These are phyloP conservation scores for Antidorcas marsupialis DNA, from an alignment of 2,113 vertebrate species.

Conservation along the genomic window DNA sequence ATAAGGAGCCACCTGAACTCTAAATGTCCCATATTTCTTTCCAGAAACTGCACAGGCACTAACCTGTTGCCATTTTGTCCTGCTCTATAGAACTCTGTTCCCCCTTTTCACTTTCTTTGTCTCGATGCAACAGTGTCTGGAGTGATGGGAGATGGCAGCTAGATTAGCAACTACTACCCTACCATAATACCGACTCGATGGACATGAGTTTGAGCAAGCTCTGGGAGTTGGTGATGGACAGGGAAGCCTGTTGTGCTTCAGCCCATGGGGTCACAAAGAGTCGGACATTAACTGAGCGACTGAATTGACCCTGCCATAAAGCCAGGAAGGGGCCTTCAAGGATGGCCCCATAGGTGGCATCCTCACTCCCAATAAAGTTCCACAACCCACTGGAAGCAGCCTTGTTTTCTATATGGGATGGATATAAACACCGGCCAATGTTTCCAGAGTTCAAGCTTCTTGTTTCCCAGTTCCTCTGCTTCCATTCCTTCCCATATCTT, in stretches of 20 bases:
- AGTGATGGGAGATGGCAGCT: not conserved
- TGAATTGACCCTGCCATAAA: not conserved
- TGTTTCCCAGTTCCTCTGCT: not conserved
- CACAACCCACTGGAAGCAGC: not conserved
- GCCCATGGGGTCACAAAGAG: not conserved
- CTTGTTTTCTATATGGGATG: not conserved
- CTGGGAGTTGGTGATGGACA: not conserved
- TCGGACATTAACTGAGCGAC: not conserved
- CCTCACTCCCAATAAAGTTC: constrained; percentile 2
- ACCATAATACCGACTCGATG: not conserved
- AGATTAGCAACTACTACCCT: not conserved
- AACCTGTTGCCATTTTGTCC: constrained; percentile 51
- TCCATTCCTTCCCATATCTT: not conserved
- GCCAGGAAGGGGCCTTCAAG: not conserved
- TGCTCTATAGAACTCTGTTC: not conserved
- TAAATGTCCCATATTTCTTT: not conserved
- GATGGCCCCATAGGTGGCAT: not conserved
- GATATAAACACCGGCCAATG: not conserved
- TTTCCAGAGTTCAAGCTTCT: not conserved
- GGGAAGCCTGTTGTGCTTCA: not conserved
- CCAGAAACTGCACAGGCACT: constrained; percentile 24
- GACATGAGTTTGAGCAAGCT: not conserved
- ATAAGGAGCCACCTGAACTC: not conserved
- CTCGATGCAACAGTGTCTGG: not conserved
- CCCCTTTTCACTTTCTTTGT: not conserved